phyloP scores from a whole-genome alignment of 2,797 vertebrate species.

The Toxotes lorentzi region DNA sequence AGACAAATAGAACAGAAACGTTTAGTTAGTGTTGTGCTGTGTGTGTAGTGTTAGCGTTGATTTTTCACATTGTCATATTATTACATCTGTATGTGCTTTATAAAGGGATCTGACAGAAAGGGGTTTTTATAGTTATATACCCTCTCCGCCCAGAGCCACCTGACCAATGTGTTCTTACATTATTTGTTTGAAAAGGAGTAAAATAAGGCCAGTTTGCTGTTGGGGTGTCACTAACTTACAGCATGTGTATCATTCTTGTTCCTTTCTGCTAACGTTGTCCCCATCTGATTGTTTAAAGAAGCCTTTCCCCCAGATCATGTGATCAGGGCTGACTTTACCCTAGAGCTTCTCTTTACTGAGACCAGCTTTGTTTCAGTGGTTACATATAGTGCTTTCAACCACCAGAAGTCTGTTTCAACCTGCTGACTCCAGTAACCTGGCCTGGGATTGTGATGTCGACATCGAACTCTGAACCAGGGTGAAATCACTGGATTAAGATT shows the following conservation, averaged over 20 bases:
- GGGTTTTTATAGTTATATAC: not conserved
- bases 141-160: not conserved
- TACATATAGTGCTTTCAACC: constrained; percentile 15
- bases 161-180: not conserved
- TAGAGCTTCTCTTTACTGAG: constrained; percentile 46
- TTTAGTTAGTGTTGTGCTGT: too few species aligned
- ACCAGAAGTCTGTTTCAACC: constrained; percentile 7
- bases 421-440: constrained; percentile 33
- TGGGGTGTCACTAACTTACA: not conserved
- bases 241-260: not conserved
- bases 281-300: constrained; percentile 23
- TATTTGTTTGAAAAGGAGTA: not conserved
- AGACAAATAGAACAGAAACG: too few species aligned
- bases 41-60: too few species aligned
- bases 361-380: constrained; percentile 47
- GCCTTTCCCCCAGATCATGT: constrained; percentile 40
- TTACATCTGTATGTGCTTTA: not conserved
- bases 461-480: not conserved
- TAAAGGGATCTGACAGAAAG: not conserved
- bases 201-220: not conserved
- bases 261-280: not conserved
- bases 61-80: too few species aligned
- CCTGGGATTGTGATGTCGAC: not conserved
- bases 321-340: constrained; percentile 37
- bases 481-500: not conserved